Base-by-base conservation (phyloP, 1,140 invertebrate genomes). In the Psilanteris sp. region DNA sequence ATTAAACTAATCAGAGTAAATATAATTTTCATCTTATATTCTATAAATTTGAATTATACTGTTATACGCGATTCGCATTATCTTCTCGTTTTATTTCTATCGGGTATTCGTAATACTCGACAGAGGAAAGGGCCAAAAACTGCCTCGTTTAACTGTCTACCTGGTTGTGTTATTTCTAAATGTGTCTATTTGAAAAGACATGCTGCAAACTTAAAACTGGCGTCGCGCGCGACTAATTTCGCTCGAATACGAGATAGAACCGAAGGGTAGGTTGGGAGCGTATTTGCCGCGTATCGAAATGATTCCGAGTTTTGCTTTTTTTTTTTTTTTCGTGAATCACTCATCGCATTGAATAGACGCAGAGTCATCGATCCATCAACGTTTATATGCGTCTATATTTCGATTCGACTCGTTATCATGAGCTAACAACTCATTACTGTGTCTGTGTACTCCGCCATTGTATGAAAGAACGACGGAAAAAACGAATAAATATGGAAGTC, bases 281-380 rank as follows among this genome's bases (percentile, higher is more conserved):
- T 50, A 70, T 70, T 70, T 76, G 59, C 73, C 57, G 34, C 62
- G 22, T 70, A 64, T 70, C 64, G 73, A 76, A 76, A 76, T 76
- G 64, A 76, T 76, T 57, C 66, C 37, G 36, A 22, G 44, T 64
- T 76, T 76, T 76, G 62, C 73, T 76, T 48, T 76, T 76, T 73
- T 76, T 76, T 76, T 48, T 76, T 76, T 73, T 76, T 76, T 76
- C 57, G 66, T 66, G 73, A 76, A 66, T 66, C 73, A 76, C 73
- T 76, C 73, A 66, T 76, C 32, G 50, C 14, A 76, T 70, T 76
- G 73, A 76, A 76, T 71, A 39, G 66, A 64, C 64, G 54, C 31
- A 54, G 52, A 70, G 66, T 76, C 64, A 76, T 76, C 66, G 73
- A 76, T 76, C 73, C 59, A 57, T 71, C 66, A 76, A 59, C 73